Evolutionary conservation across 2,888 invertebrate species (phyloP).

Genomic region (Cataglyphis livida): DNA sequence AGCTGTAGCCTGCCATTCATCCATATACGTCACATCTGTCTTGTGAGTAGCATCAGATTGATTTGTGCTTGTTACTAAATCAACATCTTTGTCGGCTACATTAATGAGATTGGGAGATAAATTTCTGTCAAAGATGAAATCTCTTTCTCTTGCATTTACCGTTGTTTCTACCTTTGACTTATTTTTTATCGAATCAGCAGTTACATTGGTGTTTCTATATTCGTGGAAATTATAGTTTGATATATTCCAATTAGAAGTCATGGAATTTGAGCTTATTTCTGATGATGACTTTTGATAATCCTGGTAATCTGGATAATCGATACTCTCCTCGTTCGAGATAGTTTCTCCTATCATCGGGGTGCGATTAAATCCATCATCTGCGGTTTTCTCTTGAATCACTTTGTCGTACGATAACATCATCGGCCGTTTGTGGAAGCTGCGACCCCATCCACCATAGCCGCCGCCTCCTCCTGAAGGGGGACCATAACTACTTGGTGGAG

Average conservation of each 20-base stretch:
- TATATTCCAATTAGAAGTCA: constrained; percentile 42
- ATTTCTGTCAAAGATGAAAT: not conserved
- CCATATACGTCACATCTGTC: constrained; percentile 34
- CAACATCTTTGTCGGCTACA: not conserved
- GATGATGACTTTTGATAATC: constrained; percentile 3
- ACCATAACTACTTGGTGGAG: constrained; percentile 78
- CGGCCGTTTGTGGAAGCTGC: constrained; percentile 85
- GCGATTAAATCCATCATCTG: constrained; percentile 15
- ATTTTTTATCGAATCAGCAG: not conserved
- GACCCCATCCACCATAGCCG: constrained; percentile 85
- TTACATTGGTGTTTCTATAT: not conserved
- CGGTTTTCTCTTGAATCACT: not conserved
- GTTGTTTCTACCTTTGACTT: not conserved
- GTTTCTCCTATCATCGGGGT: constrained; percentile 34
- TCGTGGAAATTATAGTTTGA: not conserved
- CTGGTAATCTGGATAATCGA: constrained; percentile 28
- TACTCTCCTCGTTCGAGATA: not conserved
- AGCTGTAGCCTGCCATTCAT: constrained; percentile 64
- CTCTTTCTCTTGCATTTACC: not conserved
- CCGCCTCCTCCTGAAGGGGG: constrained; percentile 80
- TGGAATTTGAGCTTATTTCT: constrained; percentile 13
- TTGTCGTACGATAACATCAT: constrained; percentile 77
- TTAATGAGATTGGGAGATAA: not conserved
- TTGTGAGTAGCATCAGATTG: constrained; percentile 32
- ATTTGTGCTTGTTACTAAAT: constrained; percentile 14